Base-by-base conservation (phyloP, 2,888 invertebrate species). In the Meiosimyza decipiens region DNA sequence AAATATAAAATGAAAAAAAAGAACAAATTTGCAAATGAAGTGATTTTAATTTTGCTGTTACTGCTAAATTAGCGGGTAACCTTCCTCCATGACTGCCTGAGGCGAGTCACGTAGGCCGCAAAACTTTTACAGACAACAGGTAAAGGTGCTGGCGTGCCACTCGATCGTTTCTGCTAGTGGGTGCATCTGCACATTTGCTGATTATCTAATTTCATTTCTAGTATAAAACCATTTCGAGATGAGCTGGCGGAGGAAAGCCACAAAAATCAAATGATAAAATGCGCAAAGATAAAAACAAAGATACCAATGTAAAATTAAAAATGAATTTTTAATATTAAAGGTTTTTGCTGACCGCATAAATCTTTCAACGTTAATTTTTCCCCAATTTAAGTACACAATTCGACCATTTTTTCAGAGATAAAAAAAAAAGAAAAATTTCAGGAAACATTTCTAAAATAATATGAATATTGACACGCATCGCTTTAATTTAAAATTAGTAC, bases 21-120 rank as follows among this genome's bases (percentile, higher is more conserved):
- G 47, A 54, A 18, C 15, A 15, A 66, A 66, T 66, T 67, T 54
- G 55, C 66, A 52, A 67, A 54, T 28, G 40, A 33, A 18, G 59
- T 62, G 49, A 18, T 40, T 62, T 63, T 57, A 12, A 52, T 52
- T 52, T 51, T 68, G 59, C 68, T 40, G 28, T 18, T 22, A 68
- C 49, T 47, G 49, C 28, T 49, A 50, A 57, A 68, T 13, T 40
- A 70, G 9, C 13, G 9, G 16, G 50, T 47, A n/a, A 49, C 15
- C 64, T 16, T 12, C 15, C 15, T 51, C 47, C 22, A 49, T 47
- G 64, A 52, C 50, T 75, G 74, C 74, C 71, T 77, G 75, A 74
- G 55, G n/a, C 69, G 47, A 76, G 77, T 77, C 77, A 77, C 77
- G 77, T 77, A 77, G 71, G 69, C 77, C 54, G 54, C 28, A 22